Conservation (phyloP, 1,140 invertebrate genomes). For the Drosophila ironensis region DNA sequence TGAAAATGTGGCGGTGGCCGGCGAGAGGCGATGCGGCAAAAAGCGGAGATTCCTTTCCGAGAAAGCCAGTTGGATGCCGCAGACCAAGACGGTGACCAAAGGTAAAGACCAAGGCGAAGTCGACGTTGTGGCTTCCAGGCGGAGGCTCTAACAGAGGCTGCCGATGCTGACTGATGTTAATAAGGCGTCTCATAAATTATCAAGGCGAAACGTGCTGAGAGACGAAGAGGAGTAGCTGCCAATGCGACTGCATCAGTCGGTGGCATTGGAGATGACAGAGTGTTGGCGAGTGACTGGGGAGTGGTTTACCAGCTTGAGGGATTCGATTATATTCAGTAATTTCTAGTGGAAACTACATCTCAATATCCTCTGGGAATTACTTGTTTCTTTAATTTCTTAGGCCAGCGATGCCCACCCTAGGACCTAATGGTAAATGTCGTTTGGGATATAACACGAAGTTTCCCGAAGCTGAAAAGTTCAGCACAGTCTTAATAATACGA, state of each 20-base stretch:
- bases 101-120: not conserved
- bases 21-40: conserved; percentile 29
- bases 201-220: conserved; percentile 69
- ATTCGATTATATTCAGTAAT: too few species aligned
- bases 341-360: too few species aligned
- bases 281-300: too few species aligned
- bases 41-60: conserved; percentile 69
- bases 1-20: conserved; percentile 49
- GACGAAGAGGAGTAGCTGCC: conserved; percentile 35
- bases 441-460: too few species aligned
- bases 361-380: too few species aligned
- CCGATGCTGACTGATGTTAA: conserved; percentile 71
- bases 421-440: too few species aligned
- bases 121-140: not conserved
- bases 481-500: too few species aligned
- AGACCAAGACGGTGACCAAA: conserved; percentile 20
- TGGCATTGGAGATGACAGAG: conserved; percentile 24
- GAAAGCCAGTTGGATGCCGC: conserved; percentile 62
- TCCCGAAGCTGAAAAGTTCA: too few species aligned
- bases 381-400: too few species aligned
- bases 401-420: too few species aligned
- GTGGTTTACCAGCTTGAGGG: too few species aligned
- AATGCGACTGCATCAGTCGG: conserved; percentile 23
- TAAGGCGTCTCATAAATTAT: conserved; percentile 81
- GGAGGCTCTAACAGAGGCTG: conserved; percentile 19